A percentile compares a stretch with the other conserved stretches of the same genome.
Conservation (phyloP, 2,888 invertebrate genomes). For the Machimus rusticus region DNA sequence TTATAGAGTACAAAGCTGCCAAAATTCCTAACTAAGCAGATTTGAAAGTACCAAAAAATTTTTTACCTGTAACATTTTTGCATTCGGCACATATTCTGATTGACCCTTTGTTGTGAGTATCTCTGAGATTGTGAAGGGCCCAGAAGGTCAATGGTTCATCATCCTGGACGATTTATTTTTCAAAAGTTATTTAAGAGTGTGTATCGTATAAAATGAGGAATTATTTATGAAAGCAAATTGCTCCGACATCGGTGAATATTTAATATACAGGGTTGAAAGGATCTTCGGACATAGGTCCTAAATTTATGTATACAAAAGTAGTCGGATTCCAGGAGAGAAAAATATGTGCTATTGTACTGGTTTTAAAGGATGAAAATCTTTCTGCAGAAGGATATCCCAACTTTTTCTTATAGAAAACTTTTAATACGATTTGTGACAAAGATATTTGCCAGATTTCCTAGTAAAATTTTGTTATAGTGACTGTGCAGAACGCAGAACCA, state of each 20-base stretch:
- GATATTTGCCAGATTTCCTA: neutral
- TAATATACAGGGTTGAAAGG: neutral
- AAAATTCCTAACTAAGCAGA: neutral
- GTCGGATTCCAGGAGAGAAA: too few species aligned
- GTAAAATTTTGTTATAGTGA: neutral
- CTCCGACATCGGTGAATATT: neutral
- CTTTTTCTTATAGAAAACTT: too few species aligned
- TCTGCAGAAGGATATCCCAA: neutral
- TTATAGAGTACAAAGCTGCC: neutral
- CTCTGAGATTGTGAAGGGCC: neutral
- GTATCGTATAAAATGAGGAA: neutral
- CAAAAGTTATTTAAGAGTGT: neutral
- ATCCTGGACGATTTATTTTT: neutral
- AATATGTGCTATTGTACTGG: too few species aligned
- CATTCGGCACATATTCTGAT: neutral
- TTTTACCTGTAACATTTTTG: neutral
- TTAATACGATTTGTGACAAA: neutral
- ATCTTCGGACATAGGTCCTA: neutral
- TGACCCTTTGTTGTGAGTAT: neutral
- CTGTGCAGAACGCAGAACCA: neutral
- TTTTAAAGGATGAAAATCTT: neutral
- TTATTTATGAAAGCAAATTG: neutral
- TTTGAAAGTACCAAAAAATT: neutral
- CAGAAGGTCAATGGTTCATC: neutral
- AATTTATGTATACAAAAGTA: too few species aligned